Conservation (phyloP, 2,797 vertebrate genomes). For the Xenentodon cancila region DNA sequence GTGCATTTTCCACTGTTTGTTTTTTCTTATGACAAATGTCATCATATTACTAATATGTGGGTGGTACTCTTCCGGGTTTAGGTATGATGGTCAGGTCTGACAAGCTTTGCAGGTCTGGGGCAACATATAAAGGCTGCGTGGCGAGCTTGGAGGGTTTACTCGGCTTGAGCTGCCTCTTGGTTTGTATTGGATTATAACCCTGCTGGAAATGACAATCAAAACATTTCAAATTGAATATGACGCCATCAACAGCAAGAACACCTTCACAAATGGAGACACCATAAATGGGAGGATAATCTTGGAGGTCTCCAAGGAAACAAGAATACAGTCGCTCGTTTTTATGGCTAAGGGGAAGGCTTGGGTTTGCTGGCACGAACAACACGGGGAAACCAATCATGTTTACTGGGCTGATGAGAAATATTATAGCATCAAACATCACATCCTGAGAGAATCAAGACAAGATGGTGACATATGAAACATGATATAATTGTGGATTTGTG, state of each 20-base stretch:
- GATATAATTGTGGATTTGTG: background rate
- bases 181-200: background rate
- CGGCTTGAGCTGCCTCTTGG: background rate
- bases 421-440: slow-evolving; percentile 61
- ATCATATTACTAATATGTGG: no score
- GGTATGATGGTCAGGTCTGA: no score
- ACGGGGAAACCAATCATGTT: background rate
- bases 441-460: slow-evolving; percentile 58
- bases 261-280: slow-evolving; percentile 73
- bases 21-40: no score
- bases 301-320: slow-evolving; percentile 60
- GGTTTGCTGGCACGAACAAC: slow-evolving; percentile 65
- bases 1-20: no score
- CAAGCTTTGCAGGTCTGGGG: background rate
- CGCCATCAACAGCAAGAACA: slow-evolving; percentile 69
- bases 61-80: no score
- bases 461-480: slow-evolving; percentile 61
- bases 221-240: slow-evolving; percentile 72
- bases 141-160: background rate
- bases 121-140: rapidly evolving
- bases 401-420: slow-evolving; percentile 71
- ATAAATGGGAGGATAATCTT: slow-evolving; percentile 72
- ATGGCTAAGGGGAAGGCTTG: slow-evolving; percentile 61
- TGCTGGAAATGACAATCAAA: slow-evolving; percentile 55
- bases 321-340: slow-evolving; percentile 59